Evolutionary conservation across 2,113 vertebrate genomes (phyloP).

Genomic region (Melanerpes formicivorus): DNA sequence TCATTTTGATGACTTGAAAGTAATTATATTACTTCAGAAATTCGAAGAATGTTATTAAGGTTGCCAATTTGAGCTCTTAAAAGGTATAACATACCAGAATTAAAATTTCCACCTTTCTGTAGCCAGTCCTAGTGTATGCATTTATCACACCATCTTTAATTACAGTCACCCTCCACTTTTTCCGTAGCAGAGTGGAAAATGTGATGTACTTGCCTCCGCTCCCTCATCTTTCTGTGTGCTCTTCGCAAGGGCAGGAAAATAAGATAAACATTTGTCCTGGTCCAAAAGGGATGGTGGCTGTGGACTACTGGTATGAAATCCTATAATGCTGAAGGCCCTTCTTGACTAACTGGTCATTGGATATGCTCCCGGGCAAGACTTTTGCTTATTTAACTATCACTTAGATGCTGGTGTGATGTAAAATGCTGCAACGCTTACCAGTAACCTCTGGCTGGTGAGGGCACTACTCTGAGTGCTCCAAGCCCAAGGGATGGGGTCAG

Average conservation of each 20-base stretch:
- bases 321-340: neutral
- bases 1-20: slow-evolving; percentile 40
- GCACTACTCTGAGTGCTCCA: neutral
- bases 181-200: slow-evolving; percentile 25
- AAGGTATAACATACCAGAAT: slow-evolving; percentile 22
- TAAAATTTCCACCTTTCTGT: neutral
- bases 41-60: neutral
- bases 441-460: neutral
- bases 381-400: neutral
- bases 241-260: neutral
- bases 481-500: neutral
- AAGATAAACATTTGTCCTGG: neutral
- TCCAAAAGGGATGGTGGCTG: neutral
- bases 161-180: slow-evolving; percentile 16
- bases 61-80: neutral
- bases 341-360: neutral
- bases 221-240: neutral
- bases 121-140: neutral
- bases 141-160: neutral
- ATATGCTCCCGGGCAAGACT: neutral
- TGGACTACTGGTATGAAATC: neutral
- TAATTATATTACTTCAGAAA: slow-evolving; percentile 15
- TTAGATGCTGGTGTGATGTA: neutral
- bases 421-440: neutral
- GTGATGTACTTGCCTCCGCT: neutral